A percentile compares a stretch with the other conserved stretches of the same genome.
phyloP scores from a whole-genome alignment of 64 coral and sea anemone genomes.

The Montipora foliosa region DNA sequence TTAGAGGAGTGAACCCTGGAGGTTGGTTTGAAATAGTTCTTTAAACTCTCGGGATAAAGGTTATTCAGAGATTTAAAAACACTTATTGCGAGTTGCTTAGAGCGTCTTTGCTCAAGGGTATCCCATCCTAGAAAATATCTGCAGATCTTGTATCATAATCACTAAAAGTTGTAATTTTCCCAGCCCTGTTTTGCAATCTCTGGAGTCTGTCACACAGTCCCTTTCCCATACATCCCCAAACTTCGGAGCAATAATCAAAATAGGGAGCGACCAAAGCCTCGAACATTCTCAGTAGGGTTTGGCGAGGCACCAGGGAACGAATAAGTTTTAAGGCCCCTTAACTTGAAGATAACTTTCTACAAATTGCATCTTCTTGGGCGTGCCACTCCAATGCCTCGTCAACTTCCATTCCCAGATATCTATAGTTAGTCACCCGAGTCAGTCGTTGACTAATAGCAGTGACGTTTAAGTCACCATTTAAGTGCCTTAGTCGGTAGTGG shows the following conservation, averaged over 20 bases:
- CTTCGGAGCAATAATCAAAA: conserved; percentile 36
- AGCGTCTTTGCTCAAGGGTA: conserved; percentile 12
- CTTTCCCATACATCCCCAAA: conserved; percentile 21
- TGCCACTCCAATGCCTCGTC: conserved; percentile 15
- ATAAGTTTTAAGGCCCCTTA: conserved; percentile 31
- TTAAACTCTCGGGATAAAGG: neutral
- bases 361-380: neutral
- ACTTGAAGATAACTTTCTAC: conserved; percentile 7
- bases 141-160: conserved; percentile 36
- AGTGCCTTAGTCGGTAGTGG: neutral
- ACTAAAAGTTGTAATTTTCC: conserved; percentile 13
- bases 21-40: neutral
- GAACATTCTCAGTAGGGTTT: conserved; percentile 2
- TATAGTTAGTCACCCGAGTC: conserved; percentile 42
- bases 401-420: conserved; percentile 14
- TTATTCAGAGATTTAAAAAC: conserved; percentile 47
- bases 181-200: conserved; percentile 53
- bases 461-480: conserved; percentile 23
- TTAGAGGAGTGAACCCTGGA: neutral
- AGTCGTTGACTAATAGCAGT: conserved; percentile 44
- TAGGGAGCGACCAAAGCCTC: conserved; percentile 13
- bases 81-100: conserved; percentile 32
- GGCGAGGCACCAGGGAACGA: neutral
- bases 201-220: conserved; percentile 32
- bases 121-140: conserved; percentile 41